phyloP scores from a whole-genome alignment of 2,797 vertebrate genomes.

The Tapera naevia region DNA sequence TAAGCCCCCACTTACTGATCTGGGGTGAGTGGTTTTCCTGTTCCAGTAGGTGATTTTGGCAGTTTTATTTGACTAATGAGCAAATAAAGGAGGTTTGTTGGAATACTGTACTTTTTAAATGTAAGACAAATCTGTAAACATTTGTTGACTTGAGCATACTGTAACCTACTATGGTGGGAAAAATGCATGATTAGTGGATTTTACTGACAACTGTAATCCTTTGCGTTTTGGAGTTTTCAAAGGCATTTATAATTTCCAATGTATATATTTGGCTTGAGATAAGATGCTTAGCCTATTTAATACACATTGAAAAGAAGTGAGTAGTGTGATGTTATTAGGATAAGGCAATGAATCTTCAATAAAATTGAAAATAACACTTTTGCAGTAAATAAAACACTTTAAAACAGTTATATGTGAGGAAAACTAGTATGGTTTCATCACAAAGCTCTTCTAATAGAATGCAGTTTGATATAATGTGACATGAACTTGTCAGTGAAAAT shows the following conservation, averaged over 20 bases:
- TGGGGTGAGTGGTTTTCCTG: constrained; percentile 86
- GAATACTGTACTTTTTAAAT: not conserved
- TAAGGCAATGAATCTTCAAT: not conserved
- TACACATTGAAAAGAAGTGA: not conserved
- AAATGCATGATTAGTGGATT: not conserved
- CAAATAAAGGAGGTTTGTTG: not conserved
- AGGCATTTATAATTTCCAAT: not conserved
- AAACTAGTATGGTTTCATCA: not conserved
- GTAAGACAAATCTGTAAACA: not conserved
- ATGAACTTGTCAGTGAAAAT: not conserved
- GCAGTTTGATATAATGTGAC: not conserved
- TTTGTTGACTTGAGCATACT: not conserved
- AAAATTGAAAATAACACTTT: not conserved
- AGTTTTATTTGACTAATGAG: not conserved
- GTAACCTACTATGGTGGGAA: not conserved
- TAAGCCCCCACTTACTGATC: constrained; percentile 96
- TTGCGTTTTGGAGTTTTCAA: not conserved
- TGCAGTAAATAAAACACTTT: not conserved
- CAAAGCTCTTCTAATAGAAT: not conserved
- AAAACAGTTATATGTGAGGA: not conserved
- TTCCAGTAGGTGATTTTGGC: not conserved
- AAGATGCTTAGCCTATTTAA: not conserved
- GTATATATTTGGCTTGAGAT: not conserved
- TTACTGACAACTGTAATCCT: not conserved
- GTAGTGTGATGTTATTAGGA: not conserved